phyloP scores from a whole-genome alignment of 2,888 invertebrate genomes.

The Nycteola revayana region DNA sequence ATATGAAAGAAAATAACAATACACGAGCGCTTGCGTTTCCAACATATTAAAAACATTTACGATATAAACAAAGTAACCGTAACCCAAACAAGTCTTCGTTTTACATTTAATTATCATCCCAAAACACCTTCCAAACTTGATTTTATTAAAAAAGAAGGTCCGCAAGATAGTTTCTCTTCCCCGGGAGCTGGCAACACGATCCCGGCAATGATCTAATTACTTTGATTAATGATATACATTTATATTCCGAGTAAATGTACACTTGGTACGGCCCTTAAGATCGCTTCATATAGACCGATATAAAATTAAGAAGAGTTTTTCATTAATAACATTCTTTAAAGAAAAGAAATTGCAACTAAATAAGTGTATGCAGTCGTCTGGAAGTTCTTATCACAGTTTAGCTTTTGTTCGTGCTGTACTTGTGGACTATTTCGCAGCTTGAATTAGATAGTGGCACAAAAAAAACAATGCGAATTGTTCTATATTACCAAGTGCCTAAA shows the following conservation, averaged over 20 bases:
- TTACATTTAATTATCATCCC: background rate
- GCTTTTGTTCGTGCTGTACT: no score
- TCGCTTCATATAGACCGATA: slow-evolving; percentile 37
- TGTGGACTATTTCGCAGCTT: no score
- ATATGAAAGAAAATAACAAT: background rate
- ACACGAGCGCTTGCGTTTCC: no score
- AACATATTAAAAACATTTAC: no score
- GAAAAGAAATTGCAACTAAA: no score
- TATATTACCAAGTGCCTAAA: no score
- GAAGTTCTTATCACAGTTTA: no score
- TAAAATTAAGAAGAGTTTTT: slow-evolving; percentile 8
- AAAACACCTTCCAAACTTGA: slow-evolving; percentile 13
- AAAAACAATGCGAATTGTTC: no score
- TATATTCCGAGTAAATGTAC: slow-evolving; percentile 67
- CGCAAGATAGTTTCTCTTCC: slow-evolving; percentile 43
- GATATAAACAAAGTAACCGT: no score
- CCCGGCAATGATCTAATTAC: slow-evolving; percentile 78
- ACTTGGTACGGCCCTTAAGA: slow-evolving; percentile 45
- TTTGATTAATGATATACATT: slow-evolving; percentile 76
- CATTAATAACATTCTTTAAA: background rate
- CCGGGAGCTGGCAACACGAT: slow-evolving; percentile 54
- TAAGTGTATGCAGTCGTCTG: no score
- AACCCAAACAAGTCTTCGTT: no score
- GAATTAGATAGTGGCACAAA: no score
- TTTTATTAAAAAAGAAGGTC: slow-evolving; percentile 23